Percentiles rank a stretch among this genome's conserved stretches.
Evolutionary conservation across 2,888 invertebrate genomes (phyloP).

Genomic region (Octodonta nipae): DNA sequence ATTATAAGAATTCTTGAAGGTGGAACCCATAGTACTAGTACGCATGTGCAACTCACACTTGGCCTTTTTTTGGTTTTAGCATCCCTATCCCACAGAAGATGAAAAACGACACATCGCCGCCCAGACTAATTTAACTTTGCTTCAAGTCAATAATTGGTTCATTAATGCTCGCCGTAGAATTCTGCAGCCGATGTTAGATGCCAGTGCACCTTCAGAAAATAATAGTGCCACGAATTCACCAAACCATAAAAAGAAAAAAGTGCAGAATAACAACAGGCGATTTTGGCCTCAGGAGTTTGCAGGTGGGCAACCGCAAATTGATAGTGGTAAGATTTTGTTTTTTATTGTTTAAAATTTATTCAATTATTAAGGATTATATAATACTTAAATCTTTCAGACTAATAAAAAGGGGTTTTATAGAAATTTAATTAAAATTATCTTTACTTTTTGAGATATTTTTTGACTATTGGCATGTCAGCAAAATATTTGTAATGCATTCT

Average conservation of each 20-base stretch:
- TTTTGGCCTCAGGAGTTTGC: conserved; percentile 65
- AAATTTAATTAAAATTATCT: no score
- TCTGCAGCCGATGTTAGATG: conserved; percentile 83
- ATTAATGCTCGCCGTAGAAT: conserved; percentile 86
- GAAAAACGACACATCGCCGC: conserved; percentile 82
- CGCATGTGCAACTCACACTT: no score
- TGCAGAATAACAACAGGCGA: conserved; percentile 49
- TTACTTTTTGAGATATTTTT: no score
- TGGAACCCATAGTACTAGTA: no score
- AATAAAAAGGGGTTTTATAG: no score
- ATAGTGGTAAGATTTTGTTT: conserved; percentile 40
- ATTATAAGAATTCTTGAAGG: no score
- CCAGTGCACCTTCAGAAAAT: conserved; percentile 36
- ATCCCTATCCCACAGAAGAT: conserved; percentile 90
- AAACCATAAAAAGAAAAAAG: conserved; percentile 41
- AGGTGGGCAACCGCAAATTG: conserved; percentile 44
- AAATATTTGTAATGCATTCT: no score
- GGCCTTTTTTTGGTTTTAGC: conserved; percentile 52
- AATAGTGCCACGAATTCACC: conserved; percentile 21
- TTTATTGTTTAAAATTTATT: neutral
- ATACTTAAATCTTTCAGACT: no score
- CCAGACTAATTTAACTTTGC: conserved; percentile 67
- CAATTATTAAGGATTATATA: neutral
- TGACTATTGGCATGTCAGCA: no score
- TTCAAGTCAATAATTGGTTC: conserved; percentile 85